Evolutionary conservation across 2,113 vertebrate genomes (phyloP).

Genomic region (Lota lota): DNA sequence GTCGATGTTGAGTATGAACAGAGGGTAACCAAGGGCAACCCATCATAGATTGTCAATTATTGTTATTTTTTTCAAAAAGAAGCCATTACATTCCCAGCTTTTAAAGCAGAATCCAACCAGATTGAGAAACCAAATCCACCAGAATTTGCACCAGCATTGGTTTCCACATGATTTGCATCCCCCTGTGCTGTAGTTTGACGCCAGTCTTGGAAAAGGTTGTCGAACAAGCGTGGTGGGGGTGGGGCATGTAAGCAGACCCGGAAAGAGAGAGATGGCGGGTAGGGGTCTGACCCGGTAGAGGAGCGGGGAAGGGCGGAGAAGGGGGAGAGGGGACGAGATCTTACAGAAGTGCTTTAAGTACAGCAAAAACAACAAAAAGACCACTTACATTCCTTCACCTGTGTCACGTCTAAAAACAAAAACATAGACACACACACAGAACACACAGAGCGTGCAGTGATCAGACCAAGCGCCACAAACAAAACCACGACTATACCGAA

Average conservation of each 20-base stretch:
- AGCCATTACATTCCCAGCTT: neutral
- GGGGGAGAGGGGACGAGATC: neutral
- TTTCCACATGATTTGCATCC: neutral
- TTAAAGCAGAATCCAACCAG: neutral
- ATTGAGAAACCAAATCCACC: neutral
- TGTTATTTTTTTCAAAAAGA: neutral
- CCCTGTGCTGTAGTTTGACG: neutral
- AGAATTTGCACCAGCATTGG: neutral
- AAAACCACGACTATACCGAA: neutral
- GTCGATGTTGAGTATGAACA: neutral
- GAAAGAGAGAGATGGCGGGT: neutral
- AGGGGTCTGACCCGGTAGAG: neutral
- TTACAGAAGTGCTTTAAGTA: constrained; percentile 55
- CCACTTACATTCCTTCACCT: constrained; percentile 96
- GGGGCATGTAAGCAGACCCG: neutral
- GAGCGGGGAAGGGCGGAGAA: neutral
- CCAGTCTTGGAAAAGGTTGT: constrained; percentile 18
- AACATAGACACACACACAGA: constrained; percentile 54
- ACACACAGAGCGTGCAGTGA: constrained; percentile 82
- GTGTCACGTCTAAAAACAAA: constrained; percentile 88
- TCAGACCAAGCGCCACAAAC: constrained; percentile 73
- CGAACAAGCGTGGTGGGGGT: neutral
- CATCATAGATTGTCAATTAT: neutral
- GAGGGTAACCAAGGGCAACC: neutral
- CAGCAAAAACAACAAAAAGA: constrained; percentile 64